Conservation (phyloP, 2,113 vertebrate species). For the Rhinichthys klamathensis region DNA sequence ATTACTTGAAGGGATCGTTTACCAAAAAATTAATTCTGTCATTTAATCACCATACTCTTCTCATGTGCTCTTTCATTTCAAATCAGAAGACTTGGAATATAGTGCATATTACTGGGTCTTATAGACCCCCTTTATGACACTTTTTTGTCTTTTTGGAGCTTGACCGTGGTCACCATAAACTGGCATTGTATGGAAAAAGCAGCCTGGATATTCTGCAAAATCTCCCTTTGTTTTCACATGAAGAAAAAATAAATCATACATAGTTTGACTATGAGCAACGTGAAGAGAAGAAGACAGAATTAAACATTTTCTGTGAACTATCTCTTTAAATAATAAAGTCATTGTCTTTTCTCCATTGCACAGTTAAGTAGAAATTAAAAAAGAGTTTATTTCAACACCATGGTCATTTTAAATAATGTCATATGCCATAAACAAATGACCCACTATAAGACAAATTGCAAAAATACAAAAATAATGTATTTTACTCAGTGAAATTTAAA, state of each 20-base stretch:
- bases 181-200: too few species aligned
- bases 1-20: too few species aligned
- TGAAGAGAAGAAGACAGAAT: not conserved
- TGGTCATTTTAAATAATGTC: constrained; percentile 70
- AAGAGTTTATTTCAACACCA: constrained; percentile 53
- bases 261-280: not conserved
- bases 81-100: not conserved
- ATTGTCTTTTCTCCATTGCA: not conserved
- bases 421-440: constrained; percentile 44
- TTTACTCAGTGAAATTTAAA: constrained; percentile 55
- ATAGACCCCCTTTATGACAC: not conserved
- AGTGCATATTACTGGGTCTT: not conserved
- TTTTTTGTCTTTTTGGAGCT: not conserved
- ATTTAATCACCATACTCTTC: not conserved
- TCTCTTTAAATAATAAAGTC: not conserved
- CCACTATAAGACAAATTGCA: constrained; percentile 56
- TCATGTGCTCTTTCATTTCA: not conserved
- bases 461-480: constrained; percentile 74
- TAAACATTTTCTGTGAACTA: not conserved
- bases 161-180: not conserved
- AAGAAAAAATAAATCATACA: not conserved
- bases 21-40: not conserved
- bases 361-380: constrained; percentile 26
- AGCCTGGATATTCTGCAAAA: not conserved
- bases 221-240: not conserved